Conservation (phyloP, 2,888 invertebrate genomes). For the Onthophagus sagittarius region DNA sequence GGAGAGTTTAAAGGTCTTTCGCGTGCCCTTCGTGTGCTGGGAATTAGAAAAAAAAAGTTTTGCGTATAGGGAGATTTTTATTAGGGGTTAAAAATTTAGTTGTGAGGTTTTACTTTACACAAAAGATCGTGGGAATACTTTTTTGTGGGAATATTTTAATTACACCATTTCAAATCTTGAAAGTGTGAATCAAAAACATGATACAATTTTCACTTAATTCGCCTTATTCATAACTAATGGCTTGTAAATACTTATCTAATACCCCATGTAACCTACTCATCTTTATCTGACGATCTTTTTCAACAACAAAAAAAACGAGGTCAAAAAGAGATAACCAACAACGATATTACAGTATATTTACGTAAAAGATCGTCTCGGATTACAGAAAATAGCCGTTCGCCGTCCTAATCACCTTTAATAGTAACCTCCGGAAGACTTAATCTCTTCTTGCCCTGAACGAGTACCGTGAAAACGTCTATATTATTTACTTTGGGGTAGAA, state of each 20-base stretch:
- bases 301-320: background rate
- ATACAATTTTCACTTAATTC: background rate
- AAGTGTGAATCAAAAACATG: background rate
- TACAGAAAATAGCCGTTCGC: background rate
- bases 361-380: constrained; percentile 2
- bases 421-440: constrained; percentile 39
- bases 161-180: background rate
- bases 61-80: background rate
- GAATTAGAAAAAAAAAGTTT: background rate
- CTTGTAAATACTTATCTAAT: background rate
- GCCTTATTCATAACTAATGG: background rate
- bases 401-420: constrained; percentile 40
- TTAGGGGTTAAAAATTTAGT: background rate
- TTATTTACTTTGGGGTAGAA: constrained; percentile 39
- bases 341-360: constrained; percentile 10
- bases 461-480: constrained; percentile 46
- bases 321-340: background rate
- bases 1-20: too few species aligned
- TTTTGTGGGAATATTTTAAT: background rate
- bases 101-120: background rate
- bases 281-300: background rate
- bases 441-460: constrained; percentile 38
- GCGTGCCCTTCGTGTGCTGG: background rate
- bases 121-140: background rate
- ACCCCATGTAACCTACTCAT: background rate